phyloP scores from a whole-genome alignment of 2,113 vertebrate genomes.

The Crotalus helleri region DNA sequence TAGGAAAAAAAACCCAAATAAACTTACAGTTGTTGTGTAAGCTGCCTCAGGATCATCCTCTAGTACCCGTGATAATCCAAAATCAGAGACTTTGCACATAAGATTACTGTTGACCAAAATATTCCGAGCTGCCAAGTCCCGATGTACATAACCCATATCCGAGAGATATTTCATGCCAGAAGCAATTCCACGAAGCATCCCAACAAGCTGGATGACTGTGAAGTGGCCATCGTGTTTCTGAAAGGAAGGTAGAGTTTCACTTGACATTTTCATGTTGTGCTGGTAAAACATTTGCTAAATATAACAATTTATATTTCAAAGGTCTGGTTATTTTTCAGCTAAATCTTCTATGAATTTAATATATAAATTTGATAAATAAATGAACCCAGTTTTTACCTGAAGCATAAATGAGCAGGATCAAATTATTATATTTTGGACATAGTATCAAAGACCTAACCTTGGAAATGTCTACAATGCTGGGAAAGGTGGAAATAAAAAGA shows the following conservation, averaged over 20 bases:
- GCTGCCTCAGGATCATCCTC: slow-evolving; percentile 82
- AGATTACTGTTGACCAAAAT: slow-evolving; percentile 82
- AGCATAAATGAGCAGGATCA: background rate
- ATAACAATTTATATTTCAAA: background rate
- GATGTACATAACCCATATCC: slow-evolving; percentile 81
- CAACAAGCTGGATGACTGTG: slow-evolving; percentile 93
- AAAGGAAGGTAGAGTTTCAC: slow-evolving; percentile 29
- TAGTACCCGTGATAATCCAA: slow-evolving; percentile 78
- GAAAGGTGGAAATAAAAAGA: background rate
- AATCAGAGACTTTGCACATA: slow-evolving; percentile 81
- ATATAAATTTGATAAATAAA: background rate
- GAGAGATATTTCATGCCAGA: slow-evolving; percentile 85
- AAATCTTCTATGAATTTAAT: background rate
- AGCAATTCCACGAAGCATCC: slow-evolving; percentile 91
- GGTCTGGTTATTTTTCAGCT: background rate
- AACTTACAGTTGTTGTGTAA: slow-evolving; percentile 81
- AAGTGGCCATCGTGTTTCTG: slow-evolving; percentile 95
- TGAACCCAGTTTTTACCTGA: background rate
- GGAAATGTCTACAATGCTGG: background rate
- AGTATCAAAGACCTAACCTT: background rate
- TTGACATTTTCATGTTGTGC: background rate
- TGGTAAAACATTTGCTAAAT: background rate
- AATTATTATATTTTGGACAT: background rate
- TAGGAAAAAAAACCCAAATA: background rate
- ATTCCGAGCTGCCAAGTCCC: slow-evolving; percentile 79